Base-by-base conservation (phyloP, 2,113 vertebrate genomes). In the Pyxicephalus adspersus region DNA sequence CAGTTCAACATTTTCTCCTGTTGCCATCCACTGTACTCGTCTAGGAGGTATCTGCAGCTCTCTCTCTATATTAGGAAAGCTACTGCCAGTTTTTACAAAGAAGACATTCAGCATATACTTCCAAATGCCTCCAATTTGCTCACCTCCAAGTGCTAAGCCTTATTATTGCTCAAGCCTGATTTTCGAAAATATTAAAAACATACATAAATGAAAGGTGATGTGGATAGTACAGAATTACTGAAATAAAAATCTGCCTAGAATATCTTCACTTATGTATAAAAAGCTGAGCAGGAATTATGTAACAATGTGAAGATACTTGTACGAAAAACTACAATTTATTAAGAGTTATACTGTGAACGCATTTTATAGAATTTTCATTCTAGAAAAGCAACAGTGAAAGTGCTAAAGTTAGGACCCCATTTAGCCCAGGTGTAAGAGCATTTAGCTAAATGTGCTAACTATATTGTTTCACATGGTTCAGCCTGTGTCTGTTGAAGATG, bases 41-140 rank as follows among this genome's bases (percentile, higher is more conserved):
- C 20, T 31, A 51, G 65, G 50, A 71, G 34, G 58, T 55, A 75
- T 75, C 52, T 82, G 70, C 80, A 82, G 50, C 60, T 66, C 26
- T 72, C 67, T 73, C 68, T 82, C 50, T 82, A 58, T 57, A 74
- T 29, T 38, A 45, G 28, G 22, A 28, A 57, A 55, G 61, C 31
- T 34, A 82, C 71, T 82, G 80, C 80, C 80, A 67, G 66, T 82
- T 68, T 57, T 2, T 34, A 45, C 29, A 52, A 64, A 55, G 64
- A 66, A 77, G 19, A 29, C 18, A 16, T 34, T 38, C 13, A 26
- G 20, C 58, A 58, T 11, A 61, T 3, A 25, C 22, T 25, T 25
- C 23, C 58, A 25, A 61, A 58, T 74, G 28, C 55, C 28, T 29
- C 28, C 18, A 38, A 74, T 60, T 15, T 74, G 54, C 25, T 74